These are phyloP conservation scores for Olivierus martensii DNA, from an alignment of 1,140 invertebrate genomes.

Conservation along the genomic window DNA sequence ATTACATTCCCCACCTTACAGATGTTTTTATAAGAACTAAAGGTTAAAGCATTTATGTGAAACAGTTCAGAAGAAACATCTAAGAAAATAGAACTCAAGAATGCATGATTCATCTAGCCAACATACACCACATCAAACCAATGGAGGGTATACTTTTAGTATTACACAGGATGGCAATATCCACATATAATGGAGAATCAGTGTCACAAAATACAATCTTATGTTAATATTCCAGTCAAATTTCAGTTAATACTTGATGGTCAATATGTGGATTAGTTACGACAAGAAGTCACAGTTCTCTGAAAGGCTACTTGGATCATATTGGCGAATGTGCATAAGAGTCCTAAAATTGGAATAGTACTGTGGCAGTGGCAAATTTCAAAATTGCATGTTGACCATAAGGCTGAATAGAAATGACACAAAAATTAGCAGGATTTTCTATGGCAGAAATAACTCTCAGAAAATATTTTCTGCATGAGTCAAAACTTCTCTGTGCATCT, in stretches of 20 bases:
- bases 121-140: no score
- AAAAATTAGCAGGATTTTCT: slow-evolving; percentile 94
- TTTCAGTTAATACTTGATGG: slow-evolving; percentile 97
- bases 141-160: no score
- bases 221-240: slow-evolving; percentile 99
- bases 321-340: slow-evolving; percentile 95
- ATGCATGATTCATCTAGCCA: no score
- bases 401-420: slow-evolving; percentile 89
- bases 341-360: slow-evolving; percentile 96
- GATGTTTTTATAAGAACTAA: no score
- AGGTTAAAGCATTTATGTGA: no score
- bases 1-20: no score
- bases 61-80: no score
- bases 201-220: slow-evolving; percentile 99
- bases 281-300: slow-evolving; percentile 89
- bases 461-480: no score
- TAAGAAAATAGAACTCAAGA: no score
- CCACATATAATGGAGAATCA: slow-evolving; percentile 90
- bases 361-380: slow-evolving; percentile 96
- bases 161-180: slow-evolving; percentile 99
- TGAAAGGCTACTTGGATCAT: slow-evolving; percentile 93
- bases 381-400: slow-evolving; percentile 94
- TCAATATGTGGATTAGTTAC: slow-evolving; percentile 92
- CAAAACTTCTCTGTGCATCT: no score
- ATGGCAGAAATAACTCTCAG: no score